These are phyloP conservation scores for Campoletis raptor DNA, from an alignment of 2,888 invertebrate genomes.

Conservation along the genomic window DNA sequence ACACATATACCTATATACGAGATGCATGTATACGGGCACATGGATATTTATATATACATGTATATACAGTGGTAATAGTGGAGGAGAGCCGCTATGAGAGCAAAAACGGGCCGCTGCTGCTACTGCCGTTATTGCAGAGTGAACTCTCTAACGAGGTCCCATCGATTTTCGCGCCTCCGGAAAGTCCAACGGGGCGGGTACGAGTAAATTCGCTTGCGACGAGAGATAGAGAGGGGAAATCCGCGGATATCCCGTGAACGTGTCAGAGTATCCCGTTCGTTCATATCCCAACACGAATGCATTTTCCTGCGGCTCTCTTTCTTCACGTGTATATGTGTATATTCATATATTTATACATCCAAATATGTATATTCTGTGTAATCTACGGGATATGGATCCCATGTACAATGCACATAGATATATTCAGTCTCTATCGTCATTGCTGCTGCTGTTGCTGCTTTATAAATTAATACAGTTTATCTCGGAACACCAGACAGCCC, in stretches of 20 bases:
- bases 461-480: slow-evolving; percentile 67
- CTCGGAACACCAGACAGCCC: slow-evolving; percentile 42
- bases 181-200: slow-evolving; percentile 65
- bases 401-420: slow-evolving; percentile 26
- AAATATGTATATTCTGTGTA: slow-evolving; percentile 23
- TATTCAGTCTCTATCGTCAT: slow-evolving; percentile 34
- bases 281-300: slow-evolving; percentile 52
- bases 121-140: slow-evolving; percentile 59
- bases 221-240: slow-evolving; percentile 53
- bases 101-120: slow-evolving; percentile 57
- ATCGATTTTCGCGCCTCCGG: slow-evolving; percentile 70
- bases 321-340: slow-evolving; percentile 4
- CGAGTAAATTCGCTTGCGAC: slow-evolving; percentile 62
- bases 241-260: slow-evolving; percentile 57
- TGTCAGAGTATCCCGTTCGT: slow-evolving; percentile 41
- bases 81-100: slow-evolving; percentile 50
- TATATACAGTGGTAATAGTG: slow-evolving; percentile 3
- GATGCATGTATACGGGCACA: slow-evolving; percentile 6
- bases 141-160: slow-evolving; percentile 70
- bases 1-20: not conserved
- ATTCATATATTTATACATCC: not conserved
- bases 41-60: slow-evolving; percentile 14
- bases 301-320: slow-evolving; percentile 43
- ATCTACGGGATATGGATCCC: slow-evolving; percentile 43
- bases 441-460: slow-evolving; percentile 42